Evolutionary conservation across 2,888 invertebrate species (phyloP).

Genomic region (Chymomyza amoena): DNA sequence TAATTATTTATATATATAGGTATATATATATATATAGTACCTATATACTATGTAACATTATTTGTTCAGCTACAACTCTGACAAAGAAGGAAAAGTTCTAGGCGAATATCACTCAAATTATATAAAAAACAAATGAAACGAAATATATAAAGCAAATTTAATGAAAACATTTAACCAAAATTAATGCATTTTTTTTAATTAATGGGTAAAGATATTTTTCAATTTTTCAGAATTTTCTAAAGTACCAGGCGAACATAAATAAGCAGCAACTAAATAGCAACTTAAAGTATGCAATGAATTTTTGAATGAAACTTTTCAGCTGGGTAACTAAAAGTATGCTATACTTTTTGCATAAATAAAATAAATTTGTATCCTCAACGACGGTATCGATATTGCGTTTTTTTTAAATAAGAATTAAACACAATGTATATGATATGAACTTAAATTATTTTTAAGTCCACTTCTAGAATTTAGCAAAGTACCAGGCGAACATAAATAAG

Average conservation of each 20-base stretch:
- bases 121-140: constrained; percentile 57
- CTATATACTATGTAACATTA: not conserved
- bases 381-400: no score
- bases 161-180: constrained; percentile 37
- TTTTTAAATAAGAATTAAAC: no score
- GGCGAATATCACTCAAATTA: constrained; percentile 49
- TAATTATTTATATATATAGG: not conserved
- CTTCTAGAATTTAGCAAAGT: no score
- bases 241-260: no score
- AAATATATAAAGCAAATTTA: constrained; percentile 61
- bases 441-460: no score
- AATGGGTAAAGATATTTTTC: not conserved
- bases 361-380: not conserved
- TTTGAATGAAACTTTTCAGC: no score
- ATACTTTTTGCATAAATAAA: not conserved
- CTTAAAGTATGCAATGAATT: no score
- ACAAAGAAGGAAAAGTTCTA: constrained; percentile 26
- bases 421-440: no score
- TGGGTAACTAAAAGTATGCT: not conserved
- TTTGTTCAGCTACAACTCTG: not conserved
- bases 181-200: constrained; percentile 12
- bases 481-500: no score
- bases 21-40: not conserved
- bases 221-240: no score
- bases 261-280: no score